Evolutionary conservation across 1,140 invertebrate genomes (phyloP), one percentile per base, ranked within the genome.

Genomic region (Bombus impatiens): DNA sequence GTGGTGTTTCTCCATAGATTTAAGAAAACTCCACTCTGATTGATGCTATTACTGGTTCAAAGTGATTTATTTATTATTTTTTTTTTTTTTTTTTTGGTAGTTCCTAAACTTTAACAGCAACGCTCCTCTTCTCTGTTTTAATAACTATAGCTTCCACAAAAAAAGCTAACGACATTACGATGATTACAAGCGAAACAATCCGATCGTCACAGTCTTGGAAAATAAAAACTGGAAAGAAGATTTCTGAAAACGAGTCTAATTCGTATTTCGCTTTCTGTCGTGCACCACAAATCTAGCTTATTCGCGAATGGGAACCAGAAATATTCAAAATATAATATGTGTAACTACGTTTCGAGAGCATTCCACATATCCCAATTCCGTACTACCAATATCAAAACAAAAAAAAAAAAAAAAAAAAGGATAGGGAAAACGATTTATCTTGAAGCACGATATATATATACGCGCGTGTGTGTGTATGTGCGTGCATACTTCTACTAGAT

Each of bases 381-480:
- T 35, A 22, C 18, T 22, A 10, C 3, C 32, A 37, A 68, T 35
- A 9, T 1, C 1, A 22, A 37, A 68, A 35, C 0, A 68, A 13
- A 13, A 37, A n/a, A 15, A 9, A 28, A 70, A 10, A 70, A 13
- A 65, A 5, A 15, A 47, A 15, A 4, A 15, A 15, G 15, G 4
- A 47, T 47, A 15, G 2, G 62, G 12, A 67, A 67, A 68, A 68
- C 67, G 37, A 42, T 72, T 72, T 28, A 28, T 42, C 37, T 42
- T 72, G 35, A 42, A 15, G 15, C 28, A 40, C 37, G 2, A 42
- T 71, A 37, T 10, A 37, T 35, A 12, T 5, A 22, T 1, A 1
- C 1, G 0, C 1, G 0, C 5, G 15, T 6, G 5, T 1, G 5
- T 6, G 15, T 18, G 0, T 6, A 0, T 53, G 5, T 53, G 18